Conservation (phyloP, 2,888 invertebrate genomes). For the Hipparchia semele region DNA sequence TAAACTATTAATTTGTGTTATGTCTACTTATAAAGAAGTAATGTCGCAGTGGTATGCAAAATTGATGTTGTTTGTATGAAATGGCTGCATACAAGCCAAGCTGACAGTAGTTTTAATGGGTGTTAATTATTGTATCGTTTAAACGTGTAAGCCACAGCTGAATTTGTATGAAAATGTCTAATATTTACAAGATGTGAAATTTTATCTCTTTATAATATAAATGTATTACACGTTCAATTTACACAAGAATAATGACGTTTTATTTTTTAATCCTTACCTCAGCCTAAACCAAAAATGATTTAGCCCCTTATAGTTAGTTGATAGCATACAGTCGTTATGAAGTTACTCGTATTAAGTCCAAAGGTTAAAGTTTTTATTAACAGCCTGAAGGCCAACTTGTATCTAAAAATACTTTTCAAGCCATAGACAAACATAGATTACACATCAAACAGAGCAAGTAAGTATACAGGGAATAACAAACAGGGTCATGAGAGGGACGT, state of each 20-base stretch:
- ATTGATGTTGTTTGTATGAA: conserved; percentile 32
- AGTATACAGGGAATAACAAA: conserved; percentile 50
- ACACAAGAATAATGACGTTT: conserved; percentile 55
- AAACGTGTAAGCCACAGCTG: conserved; percentile 60
- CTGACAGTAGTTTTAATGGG: conserved; percentile 32
- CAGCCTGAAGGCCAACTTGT: no score
- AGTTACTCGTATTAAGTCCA: no score
- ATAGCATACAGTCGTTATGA: no score
- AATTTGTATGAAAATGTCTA: conserved; percentile 71
- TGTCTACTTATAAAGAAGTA: conserved; percentile 12
- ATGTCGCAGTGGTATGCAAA: conserved; percentile 27
- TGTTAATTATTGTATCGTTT: conserved; percentile 48
- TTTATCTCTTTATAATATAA: conserved; percentile 81
- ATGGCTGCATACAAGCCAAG: conserved; percentile 24
- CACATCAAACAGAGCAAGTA: conserved; percentile 26
- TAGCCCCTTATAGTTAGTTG: neutral
- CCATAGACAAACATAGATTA: conserved; percentile 21
- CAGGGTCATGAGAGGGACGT: conserved; percentile 54
- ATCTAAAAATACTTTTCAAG: neutral
- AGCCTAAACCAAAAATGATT: conserved; percentile 24
- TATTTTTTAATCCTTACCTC: conserved; percentile 34
- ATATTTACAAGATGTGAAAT: conserved; percentile 79
- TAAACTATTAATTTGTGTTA: conserved; percentile 8
- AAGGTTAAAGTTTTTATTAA: no score
- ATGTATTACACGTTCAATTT: conserved; percentile 79